These are phyloP conservation scores for Drosophila colorata DNA, from an alignment of 2,888 invertebrate species.

Conservation along the genomic window DNA sequence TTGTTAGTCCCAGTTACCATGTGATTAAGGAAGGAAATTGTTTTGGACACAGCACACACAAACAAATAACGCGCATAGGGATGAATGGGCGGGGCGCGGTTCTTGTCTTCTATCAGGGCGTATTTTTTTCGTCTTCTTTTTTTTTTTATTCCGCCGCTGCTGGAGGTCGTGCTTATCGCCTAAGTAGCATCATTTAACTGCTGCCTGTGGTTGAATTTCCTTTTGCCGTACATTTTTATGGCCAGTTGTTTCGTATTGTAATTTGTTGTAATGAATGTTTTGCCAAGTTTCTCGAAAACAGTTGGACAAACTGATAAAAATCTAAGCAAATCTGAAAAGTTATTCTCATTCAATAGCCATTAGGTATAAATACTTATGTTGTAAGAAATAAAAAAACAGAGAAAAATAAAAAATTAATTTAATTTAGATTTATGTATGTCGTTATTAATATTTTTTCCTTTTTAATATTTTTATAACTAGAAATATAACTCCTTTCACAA, in stretches of 20 bases:
- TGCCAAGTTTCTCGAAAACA: slow-evolving; percentile 37
- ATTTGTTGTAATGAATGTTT: slow-evolving; percentile 70
- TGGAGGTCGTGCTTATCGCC: slow-evolving; percentile 66
- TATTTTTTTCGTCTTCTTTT: slow-evolving; percentile 7
- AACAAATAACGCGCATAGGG: slow-evolving; percentile 60
- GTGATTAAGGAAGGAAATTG: slow-evolving; percentile 85
- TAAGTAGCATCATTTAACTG: slow-evolving; percentile 80
- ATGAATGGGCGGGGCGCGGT: slow-evolving; percentile 17
- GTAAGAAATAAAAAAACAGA: not conserved
- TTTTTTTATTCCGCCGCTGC: slow-evolving; percentile 8
- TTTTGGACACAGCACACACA: slow-evolving; percentile 78
- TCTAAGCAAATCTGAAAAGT: slow-evolving; percentile 36
- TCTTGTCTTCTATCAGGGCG: slow-evolving; percentile 29
- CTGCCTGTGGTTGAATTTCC: slow-evolving; percentile 65
- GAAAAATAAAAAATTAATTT: not conserved
- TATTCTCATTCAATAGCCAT: not conserved
- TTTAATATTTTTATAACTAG: no score
- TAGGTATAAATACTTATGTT: not conserved
- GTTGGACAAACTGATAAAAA: slow-evolving; percentile 24
- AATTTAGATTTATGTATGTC: no score
- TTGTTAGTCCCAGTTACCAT: slow-evolving; percentile 65
- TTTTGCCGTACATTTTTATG: slow-evolving; percentile 38
- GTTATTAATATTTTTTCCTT: no score
- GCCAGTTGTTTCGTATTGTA: slow-evolving; percentile 43
- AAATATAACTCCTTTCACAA: no score